phyloP scores from a whole-genome alignment of 1,140 invertebrate genomes.

The Pogonomyrmex californicus region DNA sequence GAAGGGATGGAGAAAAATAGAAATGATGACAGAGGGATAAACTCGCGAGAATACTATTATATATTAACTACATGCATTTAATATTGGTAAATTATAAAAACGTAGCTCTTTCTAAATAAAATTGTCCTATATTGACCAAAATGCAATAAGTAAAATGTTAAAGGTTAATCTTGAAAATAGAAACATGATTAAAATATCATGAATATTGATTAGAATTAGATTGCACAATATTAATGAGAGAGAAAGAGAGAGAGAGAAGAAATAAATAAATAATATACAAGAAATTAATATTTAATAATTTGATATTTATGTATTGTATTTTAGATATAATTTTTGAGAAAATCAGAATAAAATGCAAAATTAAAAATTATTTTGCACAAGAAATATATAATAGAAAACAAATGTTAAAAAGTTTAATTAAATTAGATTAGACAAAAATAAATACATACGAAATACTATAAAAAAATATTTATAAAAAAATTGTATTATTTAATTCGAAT shows the following conservation, averaged over 20 bases:
- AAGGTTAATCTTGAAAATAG: neutral
- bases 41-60: constrained; percentile 18
- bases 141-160: neutral
- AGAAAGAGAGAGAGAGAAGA: neutral
- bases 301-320: neutral
- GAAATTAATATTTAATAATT: neutral
- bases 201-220: neutral
- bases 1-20: constrained; percentile 6
- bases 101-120: neutral
- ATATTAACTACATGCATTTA: neutral
- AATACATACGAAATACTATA: neutral
- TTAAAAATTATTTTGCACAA: neutral
- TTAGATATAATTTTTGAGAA: neutral
- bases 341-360: neutral
- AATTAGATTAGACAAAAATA: neutral
- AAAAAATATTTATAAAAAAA: neutral
- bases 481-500: neutral
- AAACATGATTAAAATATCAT: neutral
- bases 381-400: neutral
- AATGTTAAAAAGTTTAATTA: neutral
- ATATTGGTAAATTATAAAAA: neutral
- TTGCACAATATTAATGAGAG: neutral
- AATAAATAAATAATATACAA: too few species aligned
- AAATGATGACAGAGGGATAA: neutral
- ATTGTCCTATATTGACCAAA: neutral